Conservation (phyloP, 2,888 invertebrate genomes). For the Xanthorhoe spadicearia region DNA sequence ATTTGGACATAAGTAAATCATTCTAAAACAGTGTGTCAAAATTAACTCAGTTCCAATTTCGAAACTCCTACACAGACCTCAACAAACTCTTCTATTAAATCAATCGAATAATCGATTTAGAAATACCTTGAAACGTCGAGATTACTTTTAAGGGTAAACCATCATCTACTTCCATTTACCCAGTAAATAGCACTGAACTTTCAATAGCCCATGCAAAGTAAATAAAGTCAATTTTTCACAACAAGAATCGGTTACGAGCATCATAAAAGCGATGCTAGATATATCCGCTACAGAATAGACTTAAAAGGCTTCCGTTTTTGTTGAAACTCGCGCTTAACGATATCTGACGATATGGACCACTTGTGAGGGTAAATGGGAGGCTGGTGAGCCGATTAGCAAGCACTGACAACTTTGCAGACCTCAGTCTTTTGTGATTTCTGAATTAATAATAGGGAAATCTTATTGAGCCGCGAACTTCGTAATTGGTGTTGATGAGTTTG, state of each 20-base stretch:
- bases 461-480: conserved; percentile 48
- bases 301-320: not conserved
- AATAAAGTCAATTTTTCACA: too few relatives aligned
- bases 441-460: conserved; percentile 33
- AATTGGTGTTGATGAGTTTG: conserved; percentile 47
- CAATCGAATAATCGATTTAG: not conserved
- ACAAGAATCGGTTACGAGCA: too few relatives aligned
- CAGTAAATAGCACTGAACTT: too few relatives aligned
- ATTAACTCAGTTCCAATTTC: too few relatives aligned
- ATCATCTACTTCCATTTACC: too few relatives aligned
- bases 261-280: not conserved
- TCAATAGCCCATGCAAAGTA: too few relatives aligned
- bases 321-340: not conserved
- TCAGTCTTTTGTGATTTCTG: conserved; percentile 40
- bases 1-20: not conserved
- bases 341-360: conserved; percentile 24
- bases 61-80: not conserved
- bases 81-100: not conserved
- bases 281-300: not conserved
- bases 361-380: conserved; percentile 26
- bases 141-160: too few relatives aligned
- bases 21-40: not conserved
- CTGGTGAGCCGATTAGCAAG: conserved; percentile 33
- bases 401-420: conserved; percentile 31
- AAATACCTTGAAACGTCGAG: too few relatives aligned